Evolutionary conservation across 2,797 vertebrate species (phyloP).

Genomic region (Poeciliopsis gracilis): DNA sequence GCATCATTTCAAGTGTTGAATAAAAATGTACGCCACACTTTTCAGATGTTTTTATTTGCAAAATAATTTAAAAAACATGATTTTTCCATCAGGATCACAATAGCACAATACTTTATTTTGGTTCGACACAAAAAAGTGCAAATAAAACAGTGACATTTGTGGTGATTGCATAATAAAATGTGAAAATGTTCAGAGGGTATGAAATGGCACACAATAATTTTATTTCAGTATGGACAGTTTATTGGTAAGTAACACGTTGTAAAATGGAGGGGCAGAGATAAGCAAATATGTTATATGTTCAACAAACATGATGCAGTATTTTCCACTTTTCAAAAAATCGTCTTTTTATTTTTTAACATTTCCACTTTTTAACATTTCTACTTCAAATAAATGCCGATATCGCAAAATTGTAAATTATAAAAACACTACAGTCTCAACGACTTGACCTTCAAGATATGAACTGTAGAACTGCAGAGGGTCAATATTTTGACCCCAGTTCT

Average conservation of each 20-base stretch:
- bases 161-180: background rate
- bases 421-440: background rate
- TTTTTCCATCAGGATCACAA: background rate
- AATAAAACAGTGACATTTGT: background rate
- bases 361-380: background rate
- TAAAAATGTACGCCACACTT: background rate
- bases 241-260: conserved; percentile 17
- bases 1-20: background rate
- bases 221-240: conserved; percentile 18
- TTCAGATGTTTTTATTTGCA: background rate
- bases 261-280: background rate
- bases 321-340: background rate
- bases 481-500: background rate
- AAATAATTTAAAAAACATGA: background rate
- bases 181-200: conserved; percentile 49
- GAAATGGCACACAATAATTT: conserved; percentile 23
- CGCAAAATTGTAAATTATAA: background rate
- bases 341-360: background rate
- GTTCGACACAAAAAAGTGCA: background rate
- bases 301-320: background rate
- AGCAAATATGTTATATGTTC: background rate
- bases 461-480: background rate
- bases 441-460: background rate
- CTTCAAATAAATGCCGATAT: background rate
- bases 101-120: background rate